Percentiles rank a stretch among this genome's conserved stretches.
phyloP scores from a whole-genome alignment of 2,888 invertebrate species.

The Strigamia crassipes region DNA sequence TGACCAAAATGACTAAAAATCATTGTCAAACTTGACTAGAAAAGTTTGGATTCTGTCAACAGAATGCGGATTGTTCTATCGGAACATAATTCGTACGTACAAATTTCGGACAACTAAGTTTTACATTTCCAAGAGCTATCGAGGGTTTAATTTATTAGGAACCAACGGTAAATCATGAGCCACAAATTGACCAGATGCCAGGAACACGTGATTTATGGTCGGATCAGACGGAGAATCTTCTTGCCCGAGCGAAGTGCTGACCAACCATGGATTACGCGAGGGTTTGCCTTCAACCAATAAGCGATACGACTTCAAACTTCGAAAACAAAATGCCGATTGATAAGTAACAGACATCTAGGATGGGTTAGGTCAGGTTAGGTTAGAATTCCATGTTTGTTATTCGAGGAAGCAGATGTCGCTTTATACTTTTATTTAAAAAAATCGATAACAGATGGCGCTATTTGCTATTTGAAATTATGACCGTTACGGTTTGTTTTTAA shows the following conservation, averaged over 20 bases:
- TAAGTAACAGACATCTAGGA: too few relatives aligned
- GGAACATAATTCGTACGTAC: too few relatives aligned
- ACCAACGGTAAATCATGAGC: not conserved
- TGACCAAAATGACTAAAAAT: too few relatives aligned
- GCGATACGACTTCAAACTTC: not conserved
- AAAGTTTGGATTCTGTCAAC: too few relatives aligned
- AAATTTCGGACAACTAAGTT: too few relatives aligned
- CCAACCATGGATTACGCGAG: not conserved
- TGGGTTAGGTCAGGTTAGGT: too few relatives aligned
- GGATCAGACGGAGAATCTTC: not conserved
- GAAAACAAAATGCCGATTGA: not conserved
- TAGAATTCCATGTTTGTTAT: not conserved
- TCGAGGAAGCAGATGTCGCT: too few relatives aligned
- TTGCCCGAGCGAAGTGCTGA: not conserved
- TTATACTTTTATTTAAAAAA: not conserved
- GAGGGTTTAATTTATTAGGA: not conserved
- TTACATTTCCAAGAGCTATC: too few relatives aligned
- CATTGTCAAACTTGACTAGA: too few relatives aligned
- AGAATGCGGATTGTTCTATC: too few relatives aligned
- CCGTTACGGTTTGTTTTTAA: not conserved
- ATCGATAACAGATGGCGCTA: not conserved
- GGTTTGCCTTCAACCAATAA: not conserved
- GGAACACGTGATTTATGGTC: slow-evolving; percentile 7
- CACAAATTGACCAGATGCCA: slow-evolving; percentile 5
- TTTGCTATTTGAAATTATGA: too few relatives aligned